phyloP scores from a whole-genome alignment of 2,113 vertebrate genomes.

The Lathamus discolor region DNA sequence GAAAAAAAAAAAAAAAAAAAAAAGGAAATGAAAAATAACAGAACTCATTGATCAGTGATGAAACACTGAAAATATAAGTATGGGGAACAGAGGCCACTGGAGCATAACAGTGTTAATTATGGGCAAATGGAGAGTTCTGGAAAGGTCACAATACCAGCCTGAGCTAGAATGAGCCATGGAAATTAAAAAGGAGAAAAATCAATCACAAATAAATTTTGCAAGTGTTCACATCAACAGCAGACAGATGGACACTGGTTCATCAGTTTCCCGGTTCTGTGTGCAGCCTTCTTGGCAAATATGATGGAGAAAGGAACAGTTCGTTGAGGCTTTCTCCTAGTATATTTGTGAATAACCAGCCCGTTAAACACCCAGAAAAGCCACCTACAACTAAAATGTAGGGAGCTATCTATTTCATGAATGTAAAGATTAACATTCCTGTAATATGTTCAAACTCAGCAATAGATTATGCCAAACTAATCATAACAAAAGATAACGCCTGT shows the following conservation, averaged over 20 bases:
- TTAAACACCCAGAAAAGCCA: background rate
- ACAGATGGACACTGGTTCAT: background rate
- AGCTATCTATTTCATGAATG: background rate
- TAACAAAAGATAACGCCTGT: background rate
- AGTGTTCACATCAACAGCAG: background rate
- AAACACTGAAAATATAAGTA: background rate
- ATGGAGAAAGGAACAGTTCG: background rate
- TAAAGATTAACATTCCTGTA: background rate
- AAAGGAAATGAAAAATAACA: rapidly evolving
- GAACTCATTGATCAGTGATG: background rate
- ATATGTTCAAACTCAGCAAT: background rate
- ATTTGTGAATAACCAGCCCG: background rate
- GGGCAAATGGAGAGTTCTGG: background rate
- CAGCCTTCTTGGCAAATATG: background rate
- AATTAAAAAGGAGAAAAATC: background rate
- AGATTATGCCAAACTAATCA: background rate
- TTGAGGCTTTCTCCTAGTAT: background rate
- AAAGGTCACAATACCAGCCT: background rate
- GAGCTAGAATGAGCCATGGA: background rate
- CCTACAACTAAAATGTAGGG: background rate
- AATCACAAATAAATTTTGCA: background rate
- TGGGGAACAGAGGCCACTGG: background rate
- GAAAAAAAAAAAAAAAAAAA: background rate
- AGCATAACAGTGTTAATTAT: background rate
- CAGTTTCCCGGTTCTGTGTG: background rate